Conservation (phyloP, 2,797 vertebrate genomes). For the Crocodylus rhombifer region DNA sequence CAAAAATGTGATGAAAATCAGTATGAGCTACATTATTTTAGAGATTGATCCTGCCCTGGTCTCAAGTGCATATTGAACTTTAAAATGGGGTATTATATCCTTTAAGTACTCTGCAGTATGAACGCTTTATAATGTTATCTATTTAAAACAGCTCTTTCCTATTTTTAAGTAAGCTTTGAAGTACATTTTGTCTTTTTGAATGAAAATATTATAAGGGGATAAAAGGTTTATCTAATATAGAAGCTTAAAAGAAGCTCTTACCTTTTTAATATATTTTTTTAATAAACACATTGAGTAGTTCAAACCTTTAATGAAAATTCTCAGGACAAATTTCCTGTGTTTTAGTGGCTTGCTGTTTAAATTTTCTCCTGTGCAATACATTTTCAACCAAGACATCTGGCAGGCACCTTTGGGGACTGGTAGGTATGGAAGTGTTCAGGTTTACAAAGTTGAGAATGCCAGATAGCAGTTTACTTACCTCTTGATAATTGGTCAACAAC, state of each 20-base stretch:
- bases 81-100: slow-evolving; percentile 42
- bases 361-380: neutral
- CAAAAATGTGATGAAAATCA: slow-evolving; percentile 67
- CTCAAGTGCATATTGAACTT: slow-evolving; percentile 51
- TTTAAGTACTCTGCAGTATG: slow-evolving; percentile 61
- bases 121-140: slow-evolving; percentile 24
- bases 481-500: neutral
- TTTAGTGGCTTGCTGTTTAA: neutral
- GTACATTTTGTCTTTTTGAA: slow-evolving; percentile 11
- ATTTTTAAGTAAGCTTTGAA: neutral
- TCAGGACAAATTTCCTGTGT: neutral
- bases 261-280: neutral
- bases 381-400: slow-evolving; percentile 21
- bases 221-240: neutral
- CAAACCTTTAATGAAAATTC: neutral
- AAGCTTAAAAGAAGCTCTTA: neutral
- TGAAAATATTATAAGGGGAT: neutral
- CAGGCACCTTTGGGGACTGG: neutral
- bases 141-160: slow-evolving; percentile 21
- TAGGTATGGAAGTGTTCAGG: neutral
- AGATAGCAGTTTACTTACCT: neutral
- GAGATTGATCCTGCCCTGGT: slow-evolving; percentile 30
- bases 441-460: neutral
- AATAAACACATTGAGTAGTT: neutral
- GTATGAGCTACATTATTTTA: slow-evolving; percentile 40